Percentiles rank a stretch among this genome's conserved stretches.
Conservation (phyloP, 1,140 invertebrate species). For the Agrilus planipennis region DNA sequence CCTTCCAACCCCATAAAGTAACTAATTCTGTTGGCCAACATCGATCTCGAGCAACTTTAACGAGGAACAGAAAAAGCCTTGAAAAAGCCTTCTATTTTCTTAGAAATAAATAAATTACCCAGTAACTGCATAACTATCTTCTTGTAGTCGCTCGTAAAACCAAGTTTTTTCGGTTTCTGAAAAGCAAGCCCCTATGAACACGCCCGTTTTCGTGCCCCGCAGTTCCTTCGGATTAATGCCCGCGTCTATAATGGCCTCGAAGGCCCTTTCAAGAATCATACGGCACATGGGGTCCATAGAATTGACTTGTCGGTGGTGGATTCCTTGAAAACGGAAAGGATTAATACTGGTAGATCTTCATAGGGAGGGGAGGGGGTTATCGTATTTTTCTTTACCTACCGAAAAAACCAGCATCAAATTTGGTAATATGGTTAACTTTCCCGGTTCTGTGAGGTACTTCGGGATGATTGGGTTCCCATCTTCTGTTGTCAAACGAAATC, state of each 20-base stretch:
- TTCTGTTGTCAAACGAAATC: slow-evolving; percentile 59
- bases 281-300: slow-evolving; percentile 82
- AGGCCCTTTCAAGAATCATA: slow-evolving; percentile 69
- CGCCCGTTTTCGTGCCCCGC: slow-evolving; percentile 61
- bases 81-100: no score
- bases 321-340: slow-evolving; percentile 25
- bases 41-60: slow-evolving; percentile 42
- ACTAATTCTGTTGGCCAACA: slow-evolving; percentile 85
- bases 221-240: slow-evolving; percentile 52
- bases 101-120: slow-evolving; percentile 47
- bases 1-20: slow-evolving; percentile 57
- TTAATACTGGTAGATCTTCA: neutral
- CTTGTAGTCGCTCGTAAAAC: slow-evolving; percentile 52
- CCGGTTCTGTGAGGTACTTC: slow-evolving; percentile 64
- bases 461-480: slow-evolving; percentile 59
- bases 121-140: slow-evolving; percentile 50
- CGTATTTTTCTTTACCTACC: slow-evolving; percentile 28
- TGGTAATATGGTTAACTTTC: slow-evolving; percentile 64
- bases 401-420: slow-evolving; percentile 78
- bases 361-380: no score
- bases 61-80: no score
- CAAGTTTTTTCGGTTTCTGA: slow-evolving; percentile 63
- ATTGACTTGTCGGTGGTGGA: slow-evolving; percentile 72
- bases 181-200: slow-evolving; percentile 69
- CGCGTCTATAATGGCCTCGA: slow-evolving; percentile 84